Evolutionary conservation across 2,888 invertebrate species (phyloP).

Genomic region (Tetragonisca angustula): DNA sequence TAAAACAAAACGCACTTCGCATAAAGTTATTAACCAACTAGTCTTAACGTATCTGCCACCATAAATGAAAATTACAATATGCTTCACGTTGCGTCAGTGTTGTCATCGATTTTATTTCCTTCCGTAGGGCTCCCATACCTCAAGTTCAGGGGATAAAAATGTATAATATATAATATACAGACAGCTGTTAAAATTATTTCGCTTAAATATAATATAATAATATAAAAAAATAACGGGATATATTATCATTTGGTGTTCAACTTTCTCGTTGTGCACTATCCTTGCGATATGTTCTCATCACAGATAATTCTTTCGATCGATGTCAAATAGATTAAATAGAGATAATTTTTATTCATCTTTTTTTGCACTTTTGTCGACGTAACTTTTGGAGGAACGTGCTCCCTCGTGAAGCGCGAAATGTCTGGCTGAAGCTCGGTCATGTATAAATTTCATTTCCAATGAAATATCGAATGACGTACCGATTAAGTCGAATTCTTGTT

Average conservation of each 20-base stretch:
- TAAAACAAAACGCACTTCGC: conserved; percentile 7
- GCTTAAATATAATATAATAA: conserved; percentile 9
- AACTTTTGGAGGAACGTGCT: background rate
- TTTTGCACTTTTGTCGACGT: background rate
- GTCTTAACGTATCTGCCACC: no score
- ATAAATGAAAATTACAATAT: no score
- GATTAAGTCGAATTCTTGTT: no score
- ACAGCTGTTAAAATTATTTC: no score
- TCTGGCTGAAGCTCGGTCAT: background rate
- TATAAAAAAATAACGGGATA: conserved; percentile 46
- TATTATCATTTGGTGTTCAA: background rate
- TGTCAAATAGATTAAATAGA: background rate
- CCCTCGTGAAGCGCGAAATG: background rate
- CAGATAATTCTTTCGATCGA: conserved; percentile 47
- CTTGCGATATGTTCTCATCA: conserved; percentile 70
- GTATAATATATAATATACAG: no score
- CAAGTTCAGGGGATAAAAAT: no score
- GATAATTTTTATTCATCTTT: conserved; percentile 1
- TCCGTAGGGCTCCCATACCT: no score
- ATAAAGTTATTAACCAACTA: conserved; percentile 1
- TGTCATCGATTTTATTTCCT: no score
- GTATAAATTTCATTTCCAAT: no score
- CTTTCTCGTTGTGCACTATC: background rate
- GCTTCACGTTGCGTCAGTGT: no score
- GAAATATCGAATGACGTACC: background rate